Base-by-base conservation (phyloP, 2,113 vertebrate species). In the Anser cygnoides region DNA sequence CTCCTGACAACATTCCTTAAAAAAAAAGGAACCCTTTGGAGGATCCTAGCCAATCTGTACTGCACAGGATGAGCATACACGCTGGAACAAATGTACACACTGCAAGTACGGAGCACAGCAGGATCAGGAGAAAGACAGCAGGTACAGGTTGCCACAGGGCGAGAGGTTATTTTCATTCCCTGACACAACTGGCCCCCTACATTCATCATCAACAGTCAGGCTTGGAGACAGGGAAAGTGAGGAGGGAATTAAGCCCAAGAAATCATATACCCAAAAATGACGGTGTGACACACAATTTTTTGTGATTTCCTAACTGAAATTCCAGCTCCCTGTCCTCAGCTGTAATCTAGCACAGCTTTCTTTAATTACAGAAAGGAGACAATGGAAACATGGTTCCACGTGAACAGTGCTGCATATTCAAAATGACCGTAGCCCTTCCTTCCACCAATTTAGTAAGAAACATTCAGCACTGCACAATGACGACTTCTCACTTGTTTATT, bases 401-500 rank as follows among this genome's bases (percentile, higher is more conserved):
- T 33, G 37, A 91, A 25, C 44, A 25, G 19, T 21, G 26, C 63
- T 63, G 43, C 59, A 90, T 25, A 63, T 20, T 52, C 55, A 68
- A 71, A 88, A 50, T 10, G 39, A 80, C 52, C 8, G 16, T 17
- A 85, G 20, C 67, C 44, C 18, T 39, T 52, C 78, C 39, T 31
- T 83, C 67, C 55, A 58, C 46, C 59, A 91, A 14, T 54, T 86
- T 35, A 66, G 50, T 39, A 78, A 91, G 58, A 70, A 86, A 63
- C 1, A 0, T 50, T 81, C 66, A 61, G 70, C 86, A 43, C 52
- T 76, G 77, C 87, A 68, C 39, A 75, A 63, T 43, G 33, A 73
- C 12, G 75, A n/a, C 26, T 77, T 92, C 77, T 84, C 80, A 44
- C 54, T 93, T 75, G 49, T 79, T 87, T 82, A 79, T 15, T 44